Conservation (phyloP, 2,113 vertebrate species). For the Muntiacus reevesi region DNA sequence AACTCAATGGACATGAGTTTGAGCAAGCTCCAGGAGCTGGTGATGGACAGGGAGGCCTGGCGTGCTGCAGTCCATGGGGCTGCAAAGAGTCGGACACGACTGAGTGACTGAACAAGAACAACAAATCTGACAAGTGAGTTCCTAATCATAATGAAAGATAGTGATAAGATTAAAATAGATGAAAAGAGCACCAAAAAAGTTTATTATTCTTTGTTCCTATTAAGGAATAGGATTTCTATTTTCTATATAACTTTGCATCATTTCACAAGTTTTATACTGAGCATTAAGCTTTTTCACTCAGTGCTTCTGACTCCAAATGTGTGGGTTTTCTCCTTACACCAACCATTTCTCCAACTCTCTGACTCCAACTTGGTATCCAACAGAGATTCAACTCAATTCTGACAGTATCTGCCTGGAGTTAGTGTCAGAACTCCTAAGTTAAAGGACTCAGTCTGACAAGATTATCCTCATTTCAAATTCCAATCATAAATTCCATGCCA, state of each 20-base stretch:
- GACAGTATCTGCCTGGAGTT: neutral
- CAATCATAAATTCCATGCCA: neutral
- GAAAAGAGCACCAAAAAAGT: neutral
- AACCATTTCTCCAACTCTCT: neutral
- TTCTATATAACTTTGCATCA: neutral
- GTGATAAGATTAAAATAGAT: conserved; percentile 10
- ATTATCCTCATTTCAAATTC: neutral
- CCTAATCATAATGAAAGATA: neutral
- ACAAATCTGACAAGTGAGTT: neutral
- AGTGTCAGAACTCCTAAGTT: neutral
- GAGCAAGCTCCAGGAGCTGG: neutral
- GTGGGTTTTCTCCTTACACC: neutral
- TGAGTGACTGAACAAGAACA: neutral
- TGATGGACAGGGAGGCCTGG: neutral
- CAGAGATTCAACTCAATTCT: neutral
- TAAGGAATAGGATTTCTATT: neutral
- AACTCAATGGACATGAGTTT: neutral
- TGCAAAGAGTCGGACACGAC: neutral
- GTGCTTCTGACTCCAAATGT: neutral
- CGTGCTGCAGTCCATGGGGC: neutral
- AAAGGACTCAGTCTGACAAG: neutral
- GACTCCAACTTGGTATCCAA: neutral
- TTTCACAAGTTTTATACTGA: neutral
- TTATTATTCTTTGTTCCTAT: neutral
- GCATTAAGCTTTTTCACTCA: neutral